phyloP scores from a whole-genome alignment of 2,113 vertebrate genomes.

The Bambusicola thoracicus region DNA sequence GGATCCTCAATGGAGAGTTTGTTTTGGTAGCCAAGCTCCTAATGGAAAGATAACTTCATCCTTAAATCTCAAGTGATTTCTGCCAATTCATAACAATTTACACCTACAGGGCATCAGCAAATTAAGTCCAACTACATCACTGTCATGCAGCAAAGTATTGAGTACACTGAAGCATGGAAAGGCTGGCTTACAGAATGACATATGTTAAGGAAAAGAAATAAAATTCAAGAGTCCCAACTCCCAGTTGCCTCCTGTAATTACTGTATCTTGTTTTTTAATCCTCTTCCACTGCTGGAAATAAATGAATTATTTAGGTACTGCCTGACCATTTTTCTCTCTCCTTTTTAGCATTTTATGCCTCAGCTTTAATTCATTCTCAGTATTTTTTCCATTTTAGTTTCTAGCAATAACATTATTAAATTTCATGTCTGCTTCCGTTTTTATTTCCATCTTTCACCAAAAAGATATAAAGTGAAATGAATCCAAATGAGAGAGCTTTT shows the following conservation, averaged over 20 bases:
- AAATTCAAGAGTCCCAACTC: constrained; percentile 23
- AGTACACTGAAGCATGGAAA: constrained; percentile 21
- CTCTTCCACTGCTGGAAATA: constrained; percentile 42
- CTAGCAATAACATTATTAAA: constrained; percentile 74
- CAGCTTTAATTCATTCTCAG: constrained; percentile 53
- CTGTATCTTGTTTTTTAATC: constrained; percentile 40
- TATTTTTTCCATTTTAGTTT: constrained; percentile 64
- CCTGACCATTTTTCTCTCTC: constrained; percentile 45
- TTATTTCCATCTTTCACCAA: constrained; percentile 76
- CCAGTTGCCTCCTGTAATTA: not conserved
- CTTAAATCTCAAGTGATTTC: constrained; percentile 60
- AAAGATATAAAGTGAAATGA: constrained; percentile 72
- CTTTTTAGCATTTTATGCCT: constrained; percentile 35
- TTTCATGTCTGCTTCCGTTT: constrained; percentile 73
- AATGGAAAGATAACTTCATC: constrained; percentile 59
- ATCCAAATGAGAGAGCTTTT: constrained; percentile 71
- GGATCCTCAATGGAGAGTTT: constrained; percentile 11
- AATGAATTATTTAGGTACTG: constrained; percentile 63
- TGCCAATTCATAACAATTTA: constrained; percentile 65
- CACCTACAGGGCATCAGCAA: constrained; percentile 55
- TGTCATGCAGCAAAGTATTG: not conserved
- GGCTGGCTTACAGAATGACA: not conserved
- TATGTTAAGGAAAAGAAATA: constrained; percentile 31
- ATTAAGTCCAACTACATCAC: constrained; percentile 55
- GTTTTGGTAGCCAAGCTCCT: constrained; percentile 50